Percentiles rank a stretch among this genome's conserved stretches.
phyloP scores from a whole-genome alignment of 2,888 invertebrate species.

The Marronus borbonicus region DNA sequence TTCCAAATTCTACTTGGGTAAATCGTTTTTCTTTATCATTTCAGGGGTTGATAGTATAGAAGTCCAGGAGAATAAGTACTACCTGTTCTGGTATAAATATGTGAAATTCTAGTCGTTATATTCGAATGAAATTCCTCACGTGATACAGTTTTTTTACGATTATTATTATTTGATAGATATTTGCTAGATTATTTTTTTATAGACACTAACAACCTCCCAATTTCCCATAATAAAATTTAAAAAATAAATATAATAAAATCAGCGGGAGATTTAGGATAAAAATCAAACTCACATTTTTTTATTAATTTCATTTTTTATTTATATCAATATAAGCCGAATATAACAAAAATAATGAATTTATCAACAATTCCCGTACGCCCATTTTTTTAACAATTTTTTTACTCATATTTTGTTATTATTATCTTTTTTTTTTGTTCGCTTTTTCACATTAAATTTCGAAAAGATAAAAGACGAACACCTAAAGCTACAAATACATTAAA shows the following conservation, averaged over 20 bases:
- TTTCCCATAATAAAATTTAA: no score
- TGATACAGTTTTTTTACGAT: no score
- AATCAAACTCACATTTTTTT: background rate
- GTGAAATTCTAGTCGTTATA: background rate
- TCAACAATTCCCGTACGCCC: constrained; percentile 52
- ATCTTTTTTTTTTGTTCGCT: constrained; percentile 22
- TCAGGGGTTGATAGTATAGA: constrained; percentile 1
- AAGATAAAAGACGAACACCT: background rate
- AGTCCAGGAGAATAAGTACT: background rate
- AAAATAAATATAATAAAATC: no score
- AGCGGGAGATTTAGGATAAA: background rate
- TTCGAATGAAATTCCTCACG: no score
- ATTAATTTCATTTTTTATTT: constrained; percentile 45
- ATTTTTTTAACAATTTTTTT: constrained; percentile 48
- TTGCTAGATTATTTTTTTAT: no score
- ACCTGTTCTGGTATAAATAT: constrained; percentile 12
- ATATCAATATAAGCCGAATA: constrained; percentile 56
- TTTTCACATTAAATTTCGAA: constrained; percentile 16
- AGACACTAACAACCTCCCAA: no score
- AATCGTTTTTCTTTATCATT: background rate
- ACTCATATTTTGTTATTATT: constrained; percentile 35
- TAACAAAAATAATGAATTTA: constrained; percentile 57
- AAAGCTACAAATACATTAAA: constrained; percentile 35
- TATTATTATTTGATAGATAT: no score
- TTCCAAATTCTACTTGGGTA: background rate